Conservation (phyloP, 2,113 vertebrate species). For the Hyperoodon ampullatus region DNA sequence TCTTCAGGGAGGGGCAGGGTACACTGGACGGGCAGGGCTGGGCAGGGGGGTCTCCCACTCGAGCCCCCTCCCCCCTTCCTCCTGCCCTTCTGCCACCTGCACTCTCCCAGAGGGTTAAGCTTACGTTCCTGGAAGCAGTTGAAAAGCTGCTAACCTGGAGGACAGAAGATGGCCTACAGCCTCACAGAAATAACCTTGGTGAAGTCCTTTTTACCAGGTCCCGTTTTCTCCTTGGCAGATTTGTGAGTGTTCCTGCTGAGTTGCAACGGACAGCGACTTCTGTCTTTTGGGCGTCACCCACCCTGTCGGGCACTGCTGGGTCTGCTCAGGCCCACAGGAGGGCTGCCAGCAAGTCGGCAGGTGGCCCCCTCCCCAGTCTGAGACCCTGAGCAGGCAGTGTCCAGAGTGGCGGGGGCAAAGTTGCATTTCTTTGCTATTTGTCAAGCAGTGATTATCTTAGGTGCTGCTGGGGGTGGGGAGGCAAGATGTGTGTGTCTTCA, state of each 20-base stretch:
- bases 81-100: fast-evolving
- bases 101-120: background rate
- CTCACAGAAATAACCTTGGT: background rate
- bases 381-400: background rate
- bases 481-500: background rate
- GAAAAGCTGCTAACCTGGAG: background rate
- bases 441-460: fast-evolving
- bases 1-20: background rate
- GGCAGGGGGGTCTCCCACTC: fast-evolving
- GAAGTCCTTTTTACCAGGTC: background rate
- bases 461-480: background rate
- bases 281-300: no score
- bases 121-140: fast-evolving
- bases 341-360: fast-evolving
- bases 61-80: no score
- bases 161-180: background rate
- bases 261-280: background rate
- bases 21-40: background rate
- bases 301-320: background rate
- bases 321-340: background rate
- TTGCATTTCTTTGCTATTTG: background rate
- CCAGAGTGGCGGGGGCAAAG: background rate
- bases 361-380: fast-evolving
- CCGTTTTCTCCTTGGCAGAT: background rate
- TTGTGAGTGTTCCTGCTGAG: background rate